Percentiles rank a stretch among this genome's conserved stretches.
Conservation (phyloP, 2,888 invertebrate genomes). For the Limnephilus lunatus region DNA sequence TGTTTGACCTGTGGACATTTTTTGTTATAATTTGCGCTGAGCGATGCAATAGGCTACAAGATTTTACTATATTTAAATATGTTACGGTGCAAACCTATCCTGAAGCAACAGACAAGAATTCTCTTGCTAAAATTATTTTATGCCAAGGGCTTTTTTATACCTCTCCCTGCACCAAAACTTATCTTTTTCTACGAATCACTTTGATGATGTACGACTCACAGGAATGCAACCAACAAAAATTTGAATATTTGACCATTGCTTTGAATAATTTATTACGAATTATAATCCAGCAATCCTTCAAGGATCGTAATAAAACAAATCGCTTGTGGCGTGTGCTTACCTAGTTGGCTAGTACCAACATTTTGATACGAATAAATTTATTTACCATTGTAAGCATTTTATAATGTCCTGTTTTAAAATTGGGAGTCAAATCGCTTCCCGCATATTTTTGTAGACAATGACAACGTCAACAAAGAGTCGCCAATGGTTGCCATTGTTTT, state of each 20-base stretch:
- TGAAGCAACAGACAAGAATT: background rate
- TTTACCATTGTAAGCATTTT: conserved; percentile 2
- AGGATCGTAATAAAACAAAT: background rate
- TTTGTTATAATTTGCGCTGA: background rate
- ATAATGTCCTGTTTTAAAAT: background rate
- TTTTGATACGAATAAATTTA: background rate
- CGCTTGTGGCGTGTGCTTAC: background rate
- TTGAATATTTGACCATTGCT: background rate
- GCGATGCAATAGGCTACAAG: background rate
- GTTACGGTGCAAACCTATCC: background rate
- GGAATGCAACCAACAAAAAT: background rate
- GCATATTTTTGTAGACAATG: background rate
- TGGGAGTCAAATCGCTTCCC: background rate
- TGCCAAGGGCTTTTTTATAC: background rate
- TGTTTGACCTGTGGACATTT: background rate
- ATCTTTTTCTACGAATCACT: background rate
- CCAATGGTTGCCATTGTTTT: background rate
- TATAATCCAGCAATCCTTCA: conserved; percentile 2
- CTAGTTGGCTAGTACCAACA: background rate
- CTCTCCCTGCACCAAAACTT: background rate
- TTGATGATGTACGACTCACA: background rate
- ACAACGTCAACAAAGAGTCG: background rate
- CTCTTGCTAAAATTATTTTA: background rate
- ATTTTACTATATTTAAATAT: background rate
- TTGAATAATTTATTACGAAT: background rate